These are phyloP conservation scores for Atethmia centrago DNA, from an alignment of 2,888 invertebrate species.

Conservation along the genomic window DNA sequence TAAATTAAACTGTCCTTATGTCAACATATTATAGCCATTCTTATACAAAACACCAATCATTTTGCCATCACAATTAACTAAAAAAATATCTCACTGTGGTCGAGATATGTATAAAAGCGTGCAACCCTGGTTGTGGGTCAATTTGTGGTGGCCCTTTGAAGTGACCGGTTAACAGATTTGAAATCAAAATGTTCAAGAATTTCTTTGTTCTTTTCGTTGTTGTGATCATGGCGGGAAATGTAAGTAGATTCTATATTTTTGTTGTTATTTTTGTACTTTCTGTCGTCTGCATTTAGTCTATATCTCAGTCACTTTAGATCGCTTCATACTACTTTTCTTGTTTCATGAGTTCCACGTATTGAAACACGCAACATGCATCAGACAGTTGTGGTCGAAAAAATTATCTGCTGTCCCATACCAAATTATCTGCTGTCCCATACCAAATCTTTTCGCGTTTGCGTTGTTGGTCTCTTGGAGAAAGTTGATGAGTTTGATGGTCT, in stretches of 20 bases:
- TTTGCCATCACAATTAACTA: slow-evolving; percentile 43
- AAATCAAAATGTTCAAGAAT: slow-evolving; percentile 46
- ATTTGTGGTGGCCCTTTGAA: neutral
- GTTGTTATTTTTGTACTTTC: neutral
- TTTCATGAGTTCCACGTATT: neutral
- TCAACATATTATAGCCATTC: slow-evolving; percentile 11
- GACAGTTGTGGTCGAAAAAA: too few species aligned
- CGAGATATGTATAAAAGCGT: slow-evolving; percentile 43
- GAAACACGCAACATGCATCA: neutral
- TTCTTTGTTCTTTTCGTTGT: slow-evolving; percentile 36
- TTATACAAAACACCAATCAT: slow-evolving; percentile 36
- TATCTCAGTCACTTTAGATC: neutral
- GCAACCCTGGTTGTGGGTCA: neutral
- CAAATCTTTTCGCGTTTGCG: too few species aligned
- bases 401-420: too few species aligned
- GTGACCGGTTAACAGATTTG: slow-evolving; percentile 8
- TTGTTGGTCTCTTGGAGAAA: too few species aligned
- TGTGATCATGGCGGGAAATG: slow-evolving; percentile 41
- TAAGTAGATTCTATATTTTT: slow-evolving; percentile 26
- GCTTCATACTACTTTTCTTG: neutral
- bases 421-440: too few species aligned
- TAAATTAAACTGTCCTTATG: slow-evolving; percentile 25
- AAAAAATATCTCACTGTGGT: slow-evolving; percentile 13
- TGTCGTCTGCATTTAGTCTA: neutral
- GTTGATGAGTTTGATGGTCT: too few species aligned